Conservation (phyloP, 2,888 invertebrate genomes). For the Dysmachus trigonus region DNA sequence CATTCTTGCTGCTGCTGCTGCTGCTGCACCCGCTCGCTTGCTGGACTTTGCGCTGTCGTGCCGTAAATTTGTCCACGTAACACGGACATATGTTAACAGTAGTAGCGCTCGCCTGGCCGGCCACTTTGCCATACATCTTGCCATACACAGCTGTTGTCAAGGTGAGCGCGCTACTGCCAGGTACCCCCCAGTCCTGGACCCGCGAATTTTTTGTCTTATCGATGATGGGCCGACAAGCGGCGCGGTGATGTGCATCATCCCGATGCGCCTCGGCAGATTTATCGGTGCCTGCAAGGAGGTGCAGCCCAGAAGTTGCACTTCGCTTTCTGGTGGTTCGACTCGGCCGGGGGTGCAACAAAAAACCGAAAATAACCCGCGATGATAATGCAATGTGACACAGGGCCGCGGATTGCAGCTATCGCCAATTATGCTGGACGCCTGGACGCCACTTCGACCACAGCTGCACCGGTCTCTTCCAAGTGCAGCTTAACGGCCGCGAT, state of each 20-base stretch:
- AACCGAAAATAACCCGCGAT: background rate
- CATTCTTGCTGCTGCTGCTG: constrained; percentile 5
- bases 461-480: background rate
- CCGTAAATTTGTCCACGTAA: constrained; percentile 39
- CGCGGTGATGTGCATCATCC: constrained; percentile 22
- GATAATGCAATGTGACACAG: constrained; percentile 23
- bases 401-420: background rate
- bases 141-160: constrained; percentile 34
- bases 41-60: background rate
- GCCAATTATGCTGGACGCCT: background rate
- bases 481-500: constrained; percentile 2
- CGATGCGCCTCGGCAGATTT: constrained; percentile 10
- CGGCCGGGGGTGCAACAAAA: background rate
- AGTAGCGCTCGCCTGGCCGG: background rate
- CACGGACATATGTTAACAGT: constrained; percentile 41
- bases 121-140: constrained; percentile 31
- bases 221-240: background rate
- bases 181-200: background rate
- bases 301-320: background rate
- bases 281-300: constrained; percentile 40
- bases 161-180: background rate
- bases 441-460: background rate
- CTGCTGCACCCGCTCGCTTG: background rate
- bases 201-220: constrained; percentile 28
- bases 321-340: background rate